Conservation (phyloP, 2,113 vertebrate species). For the Tupaia tana region DNA sequence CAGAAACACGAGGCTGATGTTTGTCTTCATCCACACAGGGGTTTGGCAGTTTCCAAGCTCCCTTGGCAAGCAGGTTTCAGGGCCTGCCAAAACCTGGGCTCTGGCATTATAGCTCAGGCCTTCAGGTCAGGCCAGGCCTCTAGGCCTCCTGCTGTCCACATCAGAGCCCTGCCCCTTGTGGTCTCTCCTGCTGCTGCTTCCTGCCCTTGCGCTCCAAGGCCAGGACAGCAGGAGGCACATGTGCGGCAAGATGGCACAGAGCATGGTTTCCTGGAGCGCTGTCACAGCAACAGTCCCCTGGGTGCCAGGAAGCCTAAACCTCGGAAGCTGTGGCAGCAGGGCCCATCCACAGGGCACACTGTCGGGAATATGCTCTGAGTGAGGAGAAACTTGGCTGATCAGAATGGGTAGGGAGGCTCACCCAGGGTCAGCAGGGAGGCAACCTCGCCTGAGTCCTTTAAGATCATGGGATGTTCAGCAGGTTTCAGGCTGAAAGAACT, state of each 20-base stretch:
- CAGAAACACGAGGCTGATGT: conserved; percentile 77
- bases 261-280: not conserved
- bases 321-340: not conserved
- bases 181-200: conserved; percentile 24
- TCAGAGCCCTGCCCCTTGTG: not conserved
- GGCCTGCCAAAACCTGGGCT: conserved; percentile 64
- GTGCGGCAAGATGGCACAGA: not conserved
- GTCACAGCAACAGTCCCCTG: not conserved
- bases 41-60: conserved; percentile 60
- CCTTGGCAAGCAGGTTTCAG: conserved; percentile 63
- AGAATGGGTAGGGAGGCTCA: conserved; percentile 76
- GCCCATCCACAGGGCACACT: conserved; percentile 49
- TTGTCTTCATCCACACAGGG: conserved; percentile 53
- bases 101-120: conserved; percentile 7
- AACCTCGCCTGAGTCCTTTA: conserved; percentile 52
- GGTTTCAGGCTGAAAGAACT: not conserved
- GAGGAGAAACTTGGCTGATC: conserved; percentile 54
- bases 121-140: conserved; percentile 65
- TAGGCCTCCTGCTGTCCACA: conserved; percentile 13
- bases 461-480: not conserved
- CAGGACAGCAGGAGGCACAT: not conserved
- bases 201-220: not conserved
- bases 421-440: conserved; percentile 67
- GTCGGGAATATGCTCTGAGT: conserved; percentile 77
- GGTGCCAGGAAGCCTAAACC: conserved; percentile 60